A percentile compares a stretch with the other conserved stretches of the same genome.
These are phyloP conservation scores for Bubo bubo DNA, from an alignment of 2,113 vertebrate species.

Conservation along the genomic window DNA sequence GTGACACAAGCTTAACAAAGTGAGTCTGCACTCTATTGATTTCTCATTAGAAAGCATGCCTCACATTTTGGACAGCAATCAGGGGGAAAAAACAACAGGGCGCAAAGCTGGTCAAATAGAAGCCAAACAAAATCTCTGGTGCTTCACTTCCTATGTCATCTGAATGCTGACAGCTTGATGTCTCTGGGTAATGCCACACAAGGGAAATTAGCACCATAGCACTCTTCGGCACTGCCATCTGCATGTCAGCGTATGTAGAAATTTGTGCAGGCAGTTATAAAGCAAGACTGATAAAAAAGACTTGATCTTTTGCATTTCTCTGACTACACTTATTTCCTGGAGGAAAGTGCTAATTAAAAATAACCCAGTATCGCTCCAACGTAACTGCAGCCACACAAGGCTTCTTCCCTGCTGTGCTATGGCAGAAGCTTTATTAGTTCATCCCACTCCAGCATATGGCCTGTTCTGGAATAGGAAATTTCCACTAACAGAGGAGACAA, in stretches of 20 bases:
- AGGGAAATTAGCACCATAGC: constrained; percentile 66
- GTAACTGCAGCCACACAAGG: background rate
- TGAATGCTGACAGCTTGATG: constrained; percentile 55
- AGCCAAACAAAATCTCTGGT: background rate
- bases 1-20: background rate
- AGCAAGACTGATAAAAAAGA: background rate
- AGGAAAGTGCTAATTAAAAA: constrained; percentile 48
- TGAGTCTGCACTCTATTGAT: background rate
- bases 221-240: constrained; percentile 64
- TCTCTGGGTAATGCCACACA: constrained; percentile 41
- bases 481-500: background rate
- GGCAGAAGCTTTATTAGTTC: constrained; percentile 51
- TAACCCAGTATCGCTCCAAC: background rate
- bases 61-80: background rate
- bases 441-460: constrained; percentile 62
- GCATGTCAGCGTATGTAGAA: constrained; percentile 7
- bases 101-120: background rate
- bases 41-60: background rate
- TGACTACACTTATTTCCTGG: background rate
- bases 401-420: constrained; percentile 39
- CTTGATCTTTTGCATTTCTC: background rate
- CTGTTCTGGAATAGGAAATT: constrained; percentile 27
- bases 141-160: background rate
- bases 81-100: background rate
- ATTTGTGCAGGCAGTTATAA: background rate